Evolutionary conservation across 2,888 invertebrate genomes (phyloP).

Genomic region (Acronicta psi): DNA sequence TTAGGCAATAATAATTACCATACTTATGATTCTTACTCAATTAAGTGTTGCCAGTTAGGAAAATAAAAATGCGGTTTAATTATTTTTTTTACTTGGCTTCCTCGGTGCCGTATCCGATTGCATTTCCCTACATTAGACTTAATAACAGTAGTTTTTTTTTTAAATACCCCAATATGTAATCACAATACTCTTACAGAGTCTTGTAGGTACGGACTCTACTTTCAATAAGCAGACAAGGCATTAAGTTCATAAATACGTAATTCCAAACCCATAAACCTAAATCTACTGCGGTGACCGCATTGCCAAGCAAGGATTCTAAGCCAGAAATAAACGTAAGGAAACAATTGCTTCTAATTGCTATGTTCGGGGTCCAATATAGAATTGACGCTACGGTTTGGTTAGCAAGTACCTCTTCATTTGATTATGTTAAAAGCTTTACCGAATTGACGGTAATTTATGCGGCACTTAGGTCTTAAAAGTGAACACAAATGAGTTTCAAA

Average conservation of each 20-base stretch:
- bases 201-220: not conserved
- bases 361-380: constrained; percentile 20
- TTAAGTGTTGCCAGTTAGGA: no score
- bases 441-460: constrained; percentile 25
- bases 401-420: constrained; percentile 35
- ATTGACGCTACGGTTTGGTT: constrained; percentile 16
- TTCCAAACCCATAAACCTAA: constrained; percentile 27
- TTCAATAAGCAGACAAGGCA: constrained; percentile 6
- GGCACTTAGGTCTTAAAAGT: constrained; percentile 3
- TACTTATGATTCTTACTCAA: no score
- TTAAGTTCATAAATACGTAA: not conserved
- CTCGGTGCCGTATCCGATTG: no score
- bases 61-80: no score
- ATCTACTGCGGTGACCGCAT: constrained; percentile 16
- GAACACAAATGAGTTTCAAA: constrained; percentile 16
- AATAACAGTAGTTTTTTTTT: no score
- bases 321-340: constrained; percentile 12
- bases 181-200: no score
- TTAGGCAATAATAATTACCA: no score
- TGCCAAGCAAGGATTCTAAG: constrained; percentile 2
- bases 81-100: no score
- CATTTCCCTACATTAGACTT: no score
- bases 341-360: constrained; percentile 27
- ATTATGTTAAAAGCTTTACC: constrained; percentile 46
- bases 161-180: no score